phyloP scores from a whole-genome alignment of 2,797 vertebrate species.

The Chloroceryle amazona region DNA sequence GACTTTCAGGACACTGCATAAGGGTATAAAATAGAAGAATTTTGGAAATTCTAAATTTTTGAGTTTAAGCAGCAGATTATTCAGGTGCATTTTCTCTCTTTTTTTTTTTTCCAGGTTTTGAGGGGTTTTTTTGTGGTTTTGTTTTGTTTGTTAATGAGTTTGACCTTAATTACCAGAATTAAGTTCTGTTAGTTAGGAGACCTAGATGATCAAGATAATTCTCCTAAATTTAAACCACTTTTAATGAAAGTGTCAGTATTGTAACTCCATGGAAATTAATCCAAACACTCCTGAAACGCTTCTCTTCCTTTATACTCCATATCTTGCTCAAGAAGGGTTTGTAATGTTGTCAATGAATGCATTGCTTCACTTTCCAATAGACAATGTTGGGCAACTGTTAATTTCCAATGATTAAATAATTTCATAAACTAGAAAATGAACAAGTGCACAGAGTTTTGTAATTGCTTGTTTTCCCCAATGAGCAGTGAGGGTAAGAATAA shows the following conservation, averaged over 20 bases:
- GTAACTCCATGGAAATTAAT: background rate
- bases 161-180: conserved; percentile 23
- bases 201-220: background rate
- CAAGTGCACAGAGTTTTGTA: background rate
- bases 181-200: background rate
- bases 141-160: background rate
- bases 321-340: background rate
- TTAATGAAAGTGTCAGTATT: background rate
- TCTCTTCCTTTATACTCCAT: background rate
- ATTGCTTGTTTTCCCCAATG: background rate
- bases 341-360: background rate
- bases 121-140: no score
- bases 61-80: background rate
- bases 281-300: background rate
- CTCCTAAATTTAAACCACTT: background rate
- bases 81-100: background rate
- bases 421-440: background rate
- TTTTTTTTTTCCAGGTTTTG: background rate
- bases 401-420: background rate
- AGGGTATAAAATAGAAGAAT: background rate
- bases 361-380: accelerated
- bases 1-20: background rate
- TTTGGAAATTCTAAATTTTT: background rate
- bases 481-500: background rate
- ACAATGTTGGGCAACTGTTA: background rate